phyloP scores from a whole-genome alignment of 2,888 invertebrate species.

The Tachina grossa region DNA sequence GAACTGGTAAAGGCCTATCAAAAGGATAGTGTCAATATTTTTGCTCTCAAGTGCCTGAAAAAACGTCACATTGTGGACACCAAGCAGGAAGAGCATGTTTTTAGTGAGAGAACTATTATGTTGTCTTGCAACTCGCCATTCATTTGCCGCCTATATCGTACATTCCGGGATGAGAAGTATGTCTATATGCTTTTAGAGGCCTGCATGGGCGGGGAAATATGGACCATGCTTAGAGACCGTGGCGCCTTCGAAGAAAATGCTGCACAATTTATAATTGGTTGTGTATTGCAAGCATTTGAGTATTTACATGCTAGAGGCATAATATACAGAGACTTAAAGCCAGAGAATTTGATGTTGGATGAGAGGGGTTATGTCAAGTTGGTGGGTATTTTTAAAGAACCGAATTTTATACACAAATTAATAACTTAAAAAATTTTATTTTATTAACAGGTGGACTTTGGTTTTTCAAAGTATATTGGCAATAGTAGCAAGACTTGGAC shows the following conservation, averaged over 20 bases:
- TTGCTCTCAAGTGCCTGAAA: constrained; percentile 94
- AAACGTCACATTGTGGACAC: constrained; percentile 95
- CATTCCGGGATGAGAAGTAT: constrained; percentile 95
- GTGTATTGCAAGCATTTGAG: constrained; percentile 95
- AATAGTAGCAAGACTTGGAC: constrained; percentile 95
- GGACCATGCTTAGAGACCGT: constrained; percentile 94
- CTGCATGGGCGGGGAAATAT: constrained; percentile 96
- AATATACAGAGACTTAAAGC: constrained; percentile 95
- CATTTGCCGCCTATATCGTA: constrained; percentile 90
- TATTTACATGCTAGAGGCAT: constrained; percentile 94
- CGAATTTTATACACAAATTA: too few relatives aligned
- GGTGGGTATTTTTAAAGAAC: constrained; percentile 83
- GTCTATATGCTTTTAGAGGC: constrained; percentile 97
- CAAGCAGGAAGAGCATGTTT: constrained; percentile 94
- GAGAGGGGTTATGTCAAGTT: constrained; percentile 93
- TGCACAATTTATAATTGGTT: constrained; percentile 94
- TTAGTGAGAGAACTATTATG: constrained; percentile 93
- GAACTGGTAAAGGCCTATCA: constrained; percentile 88
- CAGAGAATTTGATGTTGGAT: constrained; percentile 96
- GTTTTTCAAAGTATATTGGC: constrained; percentile 94
- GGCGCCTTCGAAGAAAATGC: constrained; percentile 92
- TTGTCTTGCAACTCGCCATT: constrained; percentile 85
- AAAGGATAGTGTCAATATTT: constrained; percentile 84
- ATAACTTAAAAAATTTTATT: too few relatives aligned
- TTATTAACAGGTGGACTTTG: constrained; percentile 90